These are phyloP conservation scores for Diaprepes abbreviatus DNA, from an alignment of 2,888 invertebrate genomes.

Conservation along the genomic window DNA sequence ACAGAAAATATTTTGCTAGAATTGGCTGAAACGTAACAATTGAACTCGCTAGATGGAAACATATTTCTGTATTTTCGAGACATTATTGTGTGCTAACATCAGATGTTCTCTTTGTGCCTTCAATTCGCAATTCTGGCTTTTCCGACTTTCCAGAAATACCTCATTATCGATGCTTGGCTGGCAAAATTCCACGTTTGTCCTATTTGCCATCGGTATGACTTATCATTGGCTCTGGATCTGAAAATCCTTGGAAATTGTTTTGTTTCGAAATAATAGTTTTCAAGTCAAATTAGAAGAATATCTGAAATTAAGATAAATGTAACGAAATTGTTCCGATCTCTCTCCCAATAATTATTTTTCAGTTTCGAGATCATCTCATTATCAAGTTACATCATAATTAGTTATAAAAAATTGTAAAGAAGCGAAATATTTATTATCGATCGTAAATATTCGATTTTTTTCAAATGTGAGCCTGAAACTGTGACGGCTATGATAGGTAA, in stretches of 20 bases:
- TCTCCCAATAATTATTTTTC: no score
- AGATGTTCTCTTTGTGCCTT: slow-evolving; percentile 44
- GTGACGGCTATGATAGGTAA: no score
- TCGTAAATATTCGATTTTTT: no score
- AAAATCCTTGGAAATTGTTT: background rate
- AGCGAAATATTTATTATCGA: no score
- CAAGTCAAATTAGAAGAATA: no score
- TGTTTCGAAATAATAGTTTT: background rate
- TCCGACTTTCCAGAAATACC: slow-evolving; percentile 42
- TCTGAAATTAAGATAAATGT: no score
- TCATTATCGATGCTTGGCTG: slow-evolving; percentile 43
- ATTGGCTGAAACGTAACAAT: slow-evolving; percentile 40
- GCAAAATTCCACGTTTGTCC: slow-evolving; percentile 24
- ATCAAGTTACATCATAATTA: no score
- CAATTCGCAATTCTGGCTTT: slow-evolving; percentile 44
- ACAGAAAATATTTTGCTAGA: slow-evolving; percentile 35
- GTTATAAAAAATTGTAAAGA: no score
- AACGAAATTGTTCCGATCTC: no score
- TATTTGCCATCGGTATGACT: slow-evolving; percentile 25
- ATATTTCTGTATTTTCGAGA: slow-evolving; percentile 43
- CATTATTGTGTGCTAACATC: slow-evolving; percentile 44
- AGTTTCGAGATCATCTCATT: no score
- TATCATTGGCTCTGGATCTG: slow-evolving; percentile 14
- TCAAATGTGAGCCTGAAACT: no score
- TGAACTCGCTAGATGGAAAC: slow-evolving; percentile 35